phyloP scores from a whole-genome alignment of 2,113 vertebrate species.

The Proterorhinus semilunaris region DNA sequence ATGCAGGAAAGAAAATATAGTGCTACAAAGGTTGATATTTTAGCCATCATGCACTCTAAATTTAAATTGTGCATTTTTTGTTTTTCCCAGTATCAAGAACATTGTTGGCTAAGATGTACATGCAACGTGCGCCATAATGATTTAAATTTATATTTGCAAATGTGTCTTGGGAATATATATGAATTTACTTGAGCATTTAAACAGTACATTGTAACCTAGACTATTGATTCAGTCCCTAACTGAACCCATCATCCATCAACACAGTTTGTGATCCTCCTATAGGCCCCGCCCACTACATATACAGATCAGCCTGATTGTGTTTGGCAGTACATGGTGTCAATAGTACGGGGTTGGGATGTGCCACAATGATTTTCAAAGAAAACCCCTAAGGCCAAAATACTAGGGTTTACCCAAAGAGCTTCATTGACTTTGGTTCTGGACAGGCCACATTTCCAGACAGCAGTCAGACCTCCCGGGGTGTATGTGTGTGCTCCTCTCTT shows the following conservation, averaged over 20 bases:
- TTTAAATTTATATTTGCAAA: too few relatives aligned
- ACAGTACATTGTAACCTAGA: slow-evolving; percentile 5
- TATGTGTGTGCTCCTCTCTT: slow-evolving; percentile 18
- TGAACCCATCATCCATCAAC: slow-evolving; percentile 22
- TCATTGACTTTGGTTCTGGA: slow-evolving; percentile 25
- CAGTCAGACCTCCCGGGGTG: slow-evolving; percentile 47
- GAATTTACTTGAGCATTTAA: too few relatives aligned
- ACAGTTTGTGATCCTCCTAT: slow-evolving; percentile 9
- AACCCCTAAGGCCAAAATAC: slow-evolving; percentile 32
- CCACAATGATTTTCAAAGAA: slow-evolving; percentile 44
- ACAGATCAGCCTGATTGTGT: slow-evolving; percentile 32
- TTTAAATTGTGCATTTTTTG: too few relatives aligned
- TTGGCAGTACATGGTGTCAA: slow-evolving; percentile 45
- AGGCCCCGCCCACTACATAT: slow-evolving; percentile 25
- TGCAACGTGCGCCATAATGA: too few relatives aligned
- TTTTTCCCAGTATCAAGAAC: too few relatives aligned
- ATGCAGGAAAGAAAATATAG: too few relatives aligned
- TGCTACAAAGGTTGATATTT: too few relatives aligned
- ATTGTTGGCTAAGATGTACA: too few relatives aligned
- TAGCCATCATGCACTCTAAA: too few relatives aligned
- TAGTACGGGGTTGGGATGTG: slow-evolving; percentile 15
- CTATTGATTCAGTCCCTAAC: slow-evolving; percentile 43
- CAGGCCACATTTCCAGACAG: slow-evolving; percentile 46
- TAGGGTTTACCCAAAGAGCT: slow-evolving; percentile 38
- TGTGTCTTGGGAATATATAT: too few relatives aligned